phyloP scores from a whole-genome alignment of 2,113 vertebrate species.

The Larimichthys polyactis region DNA sequence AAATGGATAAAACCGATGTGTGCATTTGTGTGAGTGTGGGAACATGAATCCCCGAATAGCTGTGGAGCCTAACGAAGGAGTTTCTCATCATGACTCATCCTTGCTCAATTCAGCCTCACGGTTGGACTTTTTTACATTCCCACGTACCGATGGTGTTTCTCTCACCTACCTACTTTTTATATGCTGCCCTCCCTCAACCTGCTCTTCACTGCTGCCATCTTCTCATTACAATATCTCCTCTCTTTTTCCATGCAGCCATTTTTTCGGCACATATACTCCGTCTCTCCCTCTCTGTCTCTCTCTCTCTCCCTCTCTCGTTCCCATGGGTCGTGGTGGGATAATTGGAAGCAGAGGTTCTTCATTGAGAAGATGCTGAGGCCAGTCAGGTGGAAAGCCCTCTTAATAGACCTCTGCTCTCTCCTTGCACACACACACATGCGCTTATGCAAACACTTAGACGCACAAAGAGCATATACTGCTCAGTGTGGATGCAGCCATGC shows the following conservation, averaged over 20 bases:
- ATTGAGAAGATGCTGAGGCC: constrained; percentile 76
- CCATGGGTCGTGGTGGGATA: constrained; percentile 67
- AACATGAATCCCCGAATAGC: constrained; percentile 30
- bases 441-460: constrained; percentile 47
- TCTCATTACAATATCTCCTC: constrained; percentile 42
- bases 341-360: constrained; percentile 82
- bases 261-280: constrained; percentile 26
- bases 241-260: constrained; percentile 4
- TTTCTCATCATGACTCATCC: constrained; percentile 55
- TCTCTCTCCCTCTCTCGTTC: constrained; percentile 33
- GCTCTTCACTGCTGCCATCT: constrained; percentile 12
- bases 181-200: constrained; percentile 11
- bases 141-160: constrained; percentile 16
- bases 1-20: background rate
- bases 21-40: background rate
- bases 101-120: constrained; percentile 14
- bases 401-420: constrained; percentile 76
- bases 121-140: constrained; percentile 24
- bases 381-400: constrained; percentile 78
- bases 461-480: constrained; percentile 33
- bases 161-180: constrained; percentile 26
- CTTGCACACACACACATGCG: constrained; percentile 5
- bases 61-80: constrained; percentile 40
- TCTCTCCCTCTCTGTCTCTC: constrained; percentile 20
- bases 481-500: constrained; percentile 32